Evolutionary conservation across 2,113 vertebrate species (phyloP).

Genomic region (Toxotes jaculatrix): DNA sequence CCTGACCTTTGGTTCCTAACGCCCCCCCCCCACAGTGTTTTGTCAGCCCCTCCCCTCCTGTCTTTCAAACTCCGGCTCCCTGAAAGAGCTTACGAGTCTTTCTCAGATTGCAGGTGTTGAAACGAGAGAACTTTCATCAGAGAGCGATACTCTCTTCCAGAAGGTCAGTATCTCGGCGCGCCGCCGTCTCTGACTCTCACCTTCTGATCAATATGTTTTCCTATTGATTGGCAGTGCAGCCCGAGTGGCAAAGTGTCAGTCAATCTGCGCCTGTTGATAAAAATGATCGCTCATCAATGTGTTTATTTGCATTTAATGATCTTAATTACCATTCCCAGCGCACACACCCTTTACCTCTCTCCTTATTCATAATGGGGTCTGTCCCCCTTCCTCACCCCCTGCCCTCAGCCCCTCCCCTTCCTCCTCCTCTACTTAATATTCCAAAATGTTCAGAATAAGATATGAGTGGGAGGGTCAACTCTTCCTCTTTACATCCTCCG

Average conservation of each 20-base stretch:
- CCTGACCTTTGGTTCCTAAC: no score
- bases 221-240: constrained; percentile 26
- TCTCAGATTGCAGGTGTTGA: not conserved
- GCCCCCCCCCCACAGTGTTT: no score
- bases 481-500: not conserved
- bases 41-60: no score
- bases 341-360: not conserved
- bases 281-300: constrained; percentile 55
- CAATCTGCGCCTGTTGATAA: constrained; percentile 59
- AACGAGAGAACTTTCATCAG: not conserved
- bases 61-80: not conserved
- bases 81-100: not conserved
- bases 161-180: constrained; percentile 40
- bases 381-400: not conserved
- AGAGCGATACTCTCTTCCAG: not conserved
- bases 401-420: not conserved
- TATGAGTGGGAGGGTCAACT: not conserved
- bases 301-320: constrained; percentile 76
- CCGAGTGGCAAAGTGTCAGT: constrained; percentile 60
- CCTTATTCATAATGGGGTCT: constrained; percentile 20
- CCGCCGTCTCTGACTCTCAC: constrained; percentile 7
- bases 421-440: not conserved
- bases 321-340: constrained; percentile 56
- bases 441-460: constrained; percentile 9
- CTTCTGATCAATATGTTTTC: constrained; percentile 66